Evolutionary conservation across 2,888 invertebrate genomes (phyloP), one percentile per base, ranked within the genome.

Genomic region (Zelleria hepariella): DNA sequence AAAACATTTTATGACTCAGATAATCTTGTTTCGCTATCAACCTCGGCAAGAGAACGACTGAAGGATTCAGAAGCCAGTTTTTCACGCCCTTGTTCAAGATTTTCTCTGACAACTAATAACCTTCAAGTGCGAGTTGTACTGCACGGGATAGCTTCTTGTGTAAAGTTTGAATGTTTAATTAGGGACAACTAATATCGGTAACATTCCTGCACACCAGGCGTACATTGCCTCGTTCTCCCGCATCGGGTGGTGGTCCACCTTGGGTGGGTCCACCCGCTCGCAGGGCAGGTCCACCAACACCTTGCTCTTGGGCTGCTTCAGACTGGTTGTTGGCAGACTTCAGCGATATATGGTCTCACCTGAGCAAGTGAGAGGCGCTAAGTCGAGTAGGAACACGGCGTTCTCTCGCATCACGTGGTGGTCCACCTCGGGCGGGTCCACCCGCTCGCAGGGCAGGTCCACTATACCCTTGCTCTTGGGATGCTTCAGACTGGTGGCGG

Each of bases 351-450:
- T 20, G 2, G 20, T 56, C 57, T 57, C 5, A 61, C 61, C 59
- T 49, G 84, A 76, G 48, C 76, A 77, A 3, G 93, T 92, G 1
- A 95, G 92, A 63, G 96, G 95, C 0, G 96, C 95, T 59, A 98
- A 80, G 74, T 98, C 98, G 61, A 99, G 87, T 10, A 99, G 83
- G 76, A 98, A 99, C 79, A 97, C 92, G 0, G 99, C 98, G 77
- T 99, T 99, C 74, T 97, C 97, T 68, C 94, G 95, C 91, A 98
- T 95, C 5, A 94, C 91, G 55, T 93, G 82, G 72, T 96, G 85
- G 65, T 86, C 83, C 91, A 63, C 62, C 8, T 68, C 75, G 1
- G 70, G 54, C 2, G 65, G 58, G 7, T 68, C 42, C 0, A 62
- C 62, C 5, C 71, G 70, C 6, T 76, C 76, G 62, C 66, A 68